Percentiles rank a stretch among this genome's conserved stretches.
Conservation (phyloP, 2,888 invertebrate genomes). For the Choristoneura rosaceana region DNA sequence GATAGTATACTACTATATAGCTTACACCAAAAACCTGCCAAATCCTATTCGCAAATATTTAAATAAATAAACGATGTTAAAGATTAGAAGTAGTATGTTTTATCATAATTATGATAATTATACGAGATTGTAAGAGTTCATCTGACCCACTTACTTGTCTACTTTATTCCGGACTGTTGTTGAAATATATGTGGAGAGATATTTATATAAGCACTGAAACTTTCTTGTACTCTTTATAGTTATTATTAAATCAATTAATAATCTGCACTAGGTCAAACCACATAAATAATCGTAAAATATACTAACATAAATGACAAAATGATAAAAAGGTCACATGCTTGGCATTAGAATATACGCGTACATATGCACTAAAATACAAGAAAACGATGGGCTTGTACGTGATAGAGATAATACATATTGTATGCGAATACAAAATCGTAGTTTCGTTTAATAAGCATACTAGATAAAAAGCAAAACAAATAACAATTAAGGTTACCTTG, state of each 20-base stretch:
- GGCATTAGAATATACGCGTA: conserved; percentile 3
- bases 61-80: no score
- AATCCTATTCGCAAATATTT: no score
- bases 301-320: neutral
- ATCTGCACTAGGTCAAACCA: neutral
- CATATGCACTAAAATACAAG: conserved; percentile 15
- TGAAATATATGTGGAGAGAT: neutral
- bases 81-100: no score
- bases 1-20: no score
- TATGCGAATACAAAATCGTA: no score
- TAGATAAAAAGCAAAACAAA: no score
- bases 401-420: no score
- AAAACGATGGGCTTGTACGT: neutral
- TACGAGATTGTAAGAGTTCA: neutral
- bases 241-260: neutral
- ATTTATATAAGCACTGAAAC: conserved; percentile 20
- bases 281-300: neutral
- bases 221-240: neutral
- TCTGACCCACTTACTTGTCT: conserved; percentile 11
- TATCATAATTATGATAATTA: neutral
- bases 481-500: no score
- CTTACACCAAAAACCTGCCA: no score
- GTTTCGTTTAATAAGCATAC: no score
- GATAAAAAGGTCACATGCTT: neutral
- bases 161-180: conserved; percentile 34